Base-by-base conservation (phyloP, 2,113 vertebrate genomes). In the Eubucco bourcierii region DNA sequence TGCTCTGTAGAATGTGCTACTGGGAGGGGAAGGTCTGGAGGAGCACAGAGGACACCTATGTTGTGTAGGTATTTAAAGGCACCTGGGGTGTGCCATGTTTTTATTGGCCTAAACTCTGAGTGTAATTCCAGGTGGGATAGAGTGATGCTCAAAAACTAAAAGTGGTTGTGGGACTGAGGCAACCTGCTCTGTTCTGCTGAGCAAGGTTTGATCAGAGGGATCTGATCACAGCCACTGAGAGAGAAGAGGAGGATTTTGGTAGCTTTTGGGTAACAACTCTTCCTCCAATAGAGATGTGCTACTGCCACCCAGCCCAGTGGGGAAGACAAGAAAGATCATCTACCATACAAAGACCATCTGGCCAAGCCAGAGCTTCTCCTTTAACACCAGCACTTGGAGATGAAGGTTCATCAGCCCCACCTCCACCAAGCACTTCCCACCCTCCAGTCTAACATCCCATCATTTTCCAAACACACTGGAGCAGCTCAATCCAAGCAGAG, bases 1-100 rank as follows among this genome's bases (percentile, higher is more conserved):
- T 0, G 17, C 25, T 18, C 59, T 2, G 18, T 1, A 2, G 20
- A 7, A 10, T 2, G 1, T 37, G 60, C 61, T 12, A 31, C 55
- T 17, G 1, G 2, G n/a, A 14, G 25, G 16, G 47, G 52, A 37
- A 23, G 44, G 18, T 20, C 46, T 25, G 39, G 21, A 50, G 67
- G 29, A 8, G 6, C n/a, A 6, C 18, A 14, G 33, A 17, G 10
- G 39, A 31, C 33, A 15, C 13, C 5, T 20, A 1, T 4, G 25
- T 14, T 5, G 14, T 8, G 24, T 29, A 46, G 17, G 0, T 15
- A 5, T 25, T 28, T 63, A 28, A 44, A 50, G 55, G 21, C 56
- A 17, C 0, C 4, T 3, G 80, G 14, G 41, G 27, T 16, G 17
- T 21, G 61, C 67, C 68, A 16, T 9, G 1, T 41, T 33, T 34